Conservation (phyloP, 1,140 invertebrate species). For the Aphaenogaster rudis region DNA sequence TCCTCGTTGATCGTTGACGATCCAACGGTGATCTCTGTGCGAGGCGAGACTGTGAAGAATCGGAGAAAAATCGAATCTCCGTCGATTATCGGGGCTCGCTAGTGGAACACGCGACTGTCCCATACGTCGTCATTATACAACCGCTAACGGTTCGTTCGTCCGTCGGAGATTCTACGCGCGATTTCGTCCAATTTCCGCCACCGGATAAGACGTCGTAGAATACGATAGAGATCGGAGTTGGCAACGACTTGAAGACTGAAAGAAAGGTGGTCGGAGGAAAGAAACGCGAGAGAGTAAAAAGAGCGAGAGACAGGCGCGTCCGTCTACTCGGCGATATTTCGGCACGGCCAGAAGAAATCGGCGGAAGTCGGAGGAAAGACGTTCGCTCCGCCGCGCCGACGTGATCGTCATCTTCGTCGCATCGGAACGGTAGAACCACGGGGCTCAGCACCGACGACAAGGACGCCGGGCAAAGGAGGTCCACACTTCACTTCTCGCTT, state of each 20-base stretch:
- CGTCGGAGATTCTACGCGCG: background rate
- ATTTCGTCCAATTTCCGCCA: constrained; percentile 17
- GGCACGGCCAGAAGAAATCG: constrained; percentile 9
- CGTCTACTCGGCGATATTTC: background rate
- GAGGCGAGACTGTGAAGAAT: constrained; percentile 12
- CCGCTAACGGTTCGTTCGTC: background rate
- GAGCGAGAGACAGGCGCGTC: background rate
- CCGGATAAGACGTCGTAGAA: constrained; percentile 3
- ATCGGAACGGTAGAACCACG: constrained; percentile 70
- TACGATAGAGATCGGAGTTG: constrained; percentile 18
- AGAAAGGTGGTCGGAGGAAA: background rate
- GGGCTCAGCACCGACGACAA: constrained; percentile 72
- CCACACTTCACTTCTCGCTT: constrained; percentile 74
- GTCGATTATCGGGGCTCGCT: background rate
- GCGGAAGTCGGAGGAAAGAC: constrained; percentile 52
- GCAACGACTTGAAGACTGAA: background rate
- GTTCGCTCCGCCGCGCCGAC: constrained; percentile 22
- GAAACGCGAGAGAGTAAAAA: background rate
- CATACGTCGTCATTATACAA: background rate
- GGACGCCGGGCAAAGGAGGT: constrained; percentile 74
- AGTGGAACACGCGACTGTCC: constrained; percentile 1
- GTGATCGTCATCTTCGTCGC: constrained; percentile 67
- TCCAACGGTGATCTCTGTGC: constrained; percentile 4
- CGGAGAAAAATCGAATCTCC: background rate
- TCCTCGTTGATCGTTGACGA: background rate